Percentiles rank a stretch among this genome's conserved stretches.
Conservation (phyloP, 2,888 invertebrate genomes). For the Idaea aversata region DNA sequence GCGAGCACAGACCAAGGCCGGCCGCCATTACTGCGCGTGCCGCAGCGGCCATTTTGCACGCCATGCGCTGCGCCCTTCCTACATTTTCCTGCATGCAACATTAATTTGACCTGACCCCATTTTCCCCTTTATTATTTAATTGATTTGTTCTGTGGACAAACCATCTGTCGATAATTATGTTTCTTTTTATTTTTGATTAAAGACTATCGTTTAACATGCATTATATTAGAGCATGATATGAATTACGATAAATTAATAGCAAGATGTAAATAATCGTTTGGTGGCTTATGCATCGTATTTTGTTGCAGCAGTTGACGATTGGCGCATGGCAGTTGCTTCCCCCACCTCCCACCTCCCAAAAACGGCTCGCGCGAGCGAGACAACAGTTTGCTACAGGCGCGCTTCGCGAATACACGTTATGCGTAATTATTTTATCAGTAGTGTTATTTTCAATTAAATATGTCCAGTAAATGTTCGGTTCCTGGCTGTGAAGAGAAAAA, state of each 20-base stretch:
- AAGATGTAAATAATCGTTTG: background rate
- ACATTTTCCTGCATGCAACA: slow-evolving; percentile 44
- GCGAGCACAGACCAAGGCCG: slow-evolving; percentile 73
- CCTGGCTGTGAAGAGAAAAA: background rate
- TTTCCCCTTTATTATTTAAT: slow-evolving; percentile 28
- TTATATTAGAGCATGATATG: background rate
- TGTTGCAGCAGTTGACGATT: background rate
- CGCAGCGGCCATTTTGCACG: slow-evolving; percentile 66
- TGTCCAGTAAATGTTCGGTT: background rate
- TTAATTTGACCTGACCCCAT: slow-evolving; percentile 45
- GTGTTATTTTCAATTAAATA: background rate
- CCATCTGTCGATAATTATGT: slow-evolving; percentile 10
- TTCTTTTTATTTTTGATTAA: background rate
- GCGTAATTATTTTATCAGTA: background rate
- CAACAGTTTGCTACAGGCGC: background rate
- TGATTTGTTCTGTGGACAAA: background rate
- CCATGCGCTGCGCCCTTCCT: slow-evolving; percentile 44
- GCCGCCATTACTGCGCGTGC: slow-evolving; percentile 64
- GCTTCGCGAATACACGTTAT: background rate
- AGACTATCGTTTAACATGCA: background rate
- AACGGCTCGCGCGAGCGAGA: background rate
- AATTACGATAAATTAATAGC: background rate
- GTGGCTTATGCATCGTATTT: background rate
- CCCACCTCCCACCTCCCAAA: background rate
- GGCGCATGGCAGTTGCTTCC: background rate